Evolutionary conservation across 1,140 invertebrate species (phyloP), one percentile per base, ranked within the genome.

Genomic region (Aphelinus certus): DNA sequence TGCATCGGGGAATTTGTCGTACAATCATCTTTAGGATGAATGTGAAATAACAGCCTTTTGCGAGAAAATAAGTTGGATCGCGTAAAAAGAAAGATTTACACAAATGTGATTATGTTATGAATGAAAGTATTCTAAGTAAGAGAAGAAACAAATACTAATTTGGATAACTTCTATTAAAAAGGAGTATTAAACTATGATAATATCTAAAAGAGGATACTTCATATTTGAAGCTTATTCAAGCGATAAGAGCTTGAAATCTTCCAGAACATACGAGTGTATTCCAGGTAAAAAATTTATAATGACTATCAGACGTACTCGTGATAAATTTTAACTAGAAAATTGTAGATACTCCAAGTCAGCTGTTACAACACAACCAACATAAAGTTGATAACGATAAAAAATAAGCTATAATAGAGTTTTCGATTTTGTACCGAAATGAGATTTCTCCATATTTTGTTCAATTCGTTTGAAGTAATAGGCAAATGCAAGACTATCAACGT

Each of bases 401-500:
- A 71, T 46, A 56, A 62, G 46, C 43, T 55, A 71, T 65, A 62
- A 69, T 56, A 53, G 63, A 60, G 26, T 74, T 74, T 69, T 69
- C 3, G n/a, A 66, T 72, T 51, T 26, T 51, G 9, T 42, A 26
- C 26, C 26, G 26, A 26, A 26, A 26, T 26, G 26, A 26, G 26
- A 26, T n/a, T 48, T 55, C 1, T 49, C 3, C 45, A 64, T 45
- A 53, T 48, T 62, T 57, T 71, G 26, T 57, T 66, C 42, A 60
- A 58, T 60, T 76, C 64, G 56, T 60, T 61, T 4, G 53, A 51
- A 66, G 79, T 79, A 71, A 76, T 80, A 80, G 81, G 78, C 80
- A 73, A 81, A 83, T 84, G 82, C 82, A 84, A 83, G 82, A 84
- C 77, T 84, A 81, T 83, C 82, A 81, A 84, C 62, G 78, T 78